These are phyloP conservation scores for Leptinotarsa texana DNA, from an alignment of 1,140 invertebrate species.

Conservation along the genomic window DNA sequence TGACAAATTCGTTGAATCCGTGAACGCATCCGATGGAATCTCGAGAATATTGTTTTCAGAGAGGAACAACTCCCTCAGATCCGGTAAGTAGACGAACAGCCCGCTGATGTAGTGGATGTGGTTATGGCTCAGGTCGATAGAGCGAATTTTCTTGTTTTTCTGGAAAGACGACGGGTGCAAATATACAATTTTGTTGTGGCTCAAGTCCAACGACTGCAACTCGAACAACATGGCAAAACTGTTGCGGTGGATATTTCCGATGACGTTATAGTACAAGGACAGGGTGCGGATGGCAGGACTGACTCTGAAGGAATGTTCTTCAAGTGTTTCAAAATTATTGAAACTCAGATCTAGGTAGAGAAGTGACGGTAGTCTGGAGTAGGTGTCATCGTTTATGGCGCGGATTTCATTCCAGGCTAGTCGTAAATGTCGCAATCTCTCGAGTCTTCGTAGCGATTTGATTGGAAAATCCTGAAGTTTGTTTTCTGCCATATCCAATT, in stretches of 20 bases:
- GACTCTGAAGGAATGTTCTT: conserved; percentile 75
- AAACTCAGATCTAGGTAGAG: conserved; percentile 82
- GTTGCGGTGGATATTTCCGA: conserved; percentile 75
- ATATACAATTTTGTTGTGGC: conserved; percentile 82
- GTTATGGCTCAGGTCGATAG: conserved; percentile 86
- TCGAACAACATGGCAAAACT: conserved; percentile 74
- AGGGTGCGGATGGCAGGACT: conserved; percentile 79
- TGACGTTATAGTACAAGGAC: conserved; percentile 81
- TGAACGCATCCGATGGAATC: conserved; percentile 79
- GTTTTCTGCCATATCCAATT: conserved; percentile 86
- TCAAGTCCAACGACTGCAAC: conserved; percentile 83
- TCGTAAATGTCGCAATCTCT: conserved; percentile 71
- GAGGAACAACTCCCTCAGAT: conserved; percentile 81
- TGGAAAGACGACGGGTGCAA: conserved; percentile 74
- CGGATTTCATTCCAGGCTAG: conserved; percentile 84
- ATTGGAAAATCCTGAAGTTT: conserved; percentile 81
- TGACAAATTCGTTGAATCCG: conserved; percentile 72
- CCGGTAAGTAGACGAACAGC: conserved; percentile 76
- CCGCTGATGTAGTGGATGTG: conserved; percentile 83
- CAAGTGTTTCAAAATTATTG: conserved; percentile 78
- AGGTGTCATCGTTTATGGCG: conserved; percentile 71
- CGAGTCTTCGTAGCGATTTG: conserved; percentile 73
- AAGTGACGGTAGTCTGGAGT: conserved; percentile 71
- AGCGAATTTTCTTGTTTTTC: conserved; percentile 73
- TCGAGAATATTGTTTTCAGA: conserved; percentile 89